Evolutionary conservation across 2,113 vertebrate genomes (phyloP), one percentile per base, ranked within the genome.

Genomic region (Datnioides undecimradiatus): DNA sequence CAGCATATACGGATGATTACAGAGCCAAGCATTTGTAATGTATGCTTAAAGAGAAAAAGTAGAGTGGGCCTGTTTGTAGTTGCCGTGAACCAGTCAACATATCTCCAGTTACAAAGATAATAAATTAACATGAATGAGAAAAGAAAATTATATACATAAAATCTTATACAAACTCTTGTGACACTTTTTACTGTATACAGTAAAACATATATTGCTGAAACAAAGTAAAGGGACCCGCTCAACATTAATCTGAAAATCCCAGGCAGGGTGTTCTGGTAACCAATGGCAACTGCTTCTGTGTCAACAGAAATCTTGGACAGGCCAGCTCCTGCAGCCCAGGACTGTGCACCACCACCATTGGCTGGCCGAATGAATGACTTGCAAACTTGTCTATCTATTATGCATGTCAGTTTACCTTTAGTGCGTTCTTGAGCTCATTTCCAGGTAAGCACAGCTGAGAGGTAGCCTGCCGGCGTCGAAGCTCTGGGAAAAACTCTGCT

Each of bases 201-300:
- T n/a, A n/a, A n/a, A n/a, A n/a, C n/a, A n/a, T n/a, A n/a, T n/a
- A n/a, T 67, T 73, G 57, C 17, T 40, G 31, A 14, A 67, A 34
- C 38, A 49, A 76, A 75, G 64, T 59, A 86, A 84, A 87, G 72
- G 40, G 68, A 85, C 73, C 81, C 87, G 65, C 45, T 45, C 64
- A 23, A 45, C 73, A 82, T 83, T 83, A 76, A 80, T 91, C 79
- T 82, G 75, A 72, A 81, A 81, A 69, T 75, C 51, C 43, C 49
- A 71, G 58, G 74, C 77, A 45, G 31, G 33, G 66, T 78, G 70
- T 74, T 74, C 65, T 64, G 55, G 91, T 93, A 81, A 79, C 92
- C 91, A 38, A 66, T 86, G 80, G 94, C 93, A 94, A 94, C 94
- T 85, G 87, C 90, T 79, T 91, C 88, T 89, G 80, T 88, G 91